Percentiles rank a stretch among this genome's conserved stretches.
Evolutionary conservation across 1,140 invertebrate species (phyloP).

Genomic region (Bombyx mandarina): DNA sequence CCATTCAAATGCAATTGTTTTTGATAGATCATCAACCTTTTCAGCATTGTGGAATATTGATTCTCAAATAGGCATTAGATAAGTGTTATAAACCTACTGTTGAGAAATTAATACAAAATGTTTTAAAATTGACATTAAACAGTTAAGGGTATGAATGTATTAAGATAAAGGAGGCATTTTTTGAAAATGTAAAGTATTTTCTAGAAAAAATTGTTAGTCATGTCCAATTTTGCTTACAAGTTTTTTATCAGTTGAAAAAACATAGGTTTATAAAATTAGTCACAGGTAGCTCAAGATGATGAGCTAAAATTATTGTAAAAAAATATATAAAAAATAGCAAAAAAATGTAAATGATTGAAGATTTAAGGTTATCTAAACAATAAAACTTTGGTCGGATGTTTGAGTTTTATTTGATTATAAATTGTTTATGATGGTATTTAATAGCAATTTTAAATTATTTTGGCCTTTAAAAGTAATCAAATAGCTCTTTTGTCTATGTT

Average conservation of each 20-base stretch:
- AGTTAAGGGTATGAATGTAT: too few relatives aligned
- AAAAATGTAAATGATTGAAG: constrained; percentile 47
- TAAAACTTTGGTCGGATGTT: constrained; percentile 54
- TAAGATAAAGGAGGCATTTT: constrained; percentile 17
- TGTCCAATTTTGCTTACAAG: constrained; percentile 40
- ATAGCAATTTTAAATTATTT: too few relatives aligned
- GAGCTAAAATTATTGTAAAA: constrained; percentile 61
- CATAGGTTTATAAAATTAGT: constrained; percentile 49
- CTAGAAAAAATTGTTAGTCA: constrained; percentile 43
- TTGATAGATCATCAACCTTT: too few relatives aligned
- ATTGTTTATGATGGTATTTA: too few relatives aligned
- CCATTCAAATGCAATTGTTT: constrained; percentile 5
- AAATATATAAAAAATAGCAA: constrained; percentile 55
- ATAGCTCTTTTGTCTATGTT: too few relatives aligned
- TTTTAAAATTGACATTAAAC: too few relatives aligned
- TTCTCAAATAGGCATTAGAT: constrained; percentile 24
- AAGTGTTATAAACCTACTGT: constrained; percentile 32
- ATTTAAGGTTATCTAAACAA: constrained; percentile 37
- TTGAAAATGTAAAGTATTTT: constrained; percentile 40
- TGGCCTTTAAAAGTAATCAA: too few relatives aligned
- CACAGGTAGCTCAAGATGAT: constrained; percentile 50
- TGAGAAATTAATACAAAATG: constrained; percentile 6
- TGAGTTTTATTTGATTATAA: constrained; percentile 22
- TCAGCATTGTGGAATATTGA: constrained; percentile 7
- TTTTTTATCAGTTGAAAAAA: constrained; percentile 10